These are phyloP conservation scores for Pygocentrus nattereri DNA, from an alignment of 2,797 vertebrate species.

Conservation along the genomic window DNA sequence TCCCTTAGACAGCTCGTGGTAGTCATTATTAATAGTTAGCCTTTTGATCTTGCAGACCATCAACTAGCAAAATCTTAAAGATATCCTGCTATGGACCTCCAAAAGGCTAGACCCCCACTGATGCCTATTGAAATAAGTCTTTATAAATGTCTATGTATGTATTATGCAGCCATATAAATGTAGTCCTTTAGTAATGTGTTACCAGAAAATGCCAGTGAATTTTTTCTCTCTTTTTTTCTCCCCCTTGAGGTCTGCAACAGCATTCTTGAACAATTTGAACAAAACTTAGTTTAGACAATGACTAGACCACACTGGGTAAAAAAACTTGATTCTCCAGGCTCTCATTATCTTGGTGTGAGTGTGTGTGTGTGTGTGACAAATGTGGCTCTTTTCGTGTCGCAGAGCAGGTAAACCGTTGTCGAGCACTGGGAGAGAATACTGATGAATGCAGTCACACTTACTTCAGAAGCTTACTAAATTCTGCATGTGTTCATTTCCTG, in stretches of 20 bases:
- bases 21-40: too few species aligned
- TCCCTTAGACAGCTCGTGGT: too few species aligned
- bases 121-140: too few species aligned
- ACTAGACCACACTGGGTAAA: conserved; percentile 54
- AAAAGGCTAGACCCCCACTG: too few species aligned
- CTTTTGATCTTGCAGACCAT: too few species aligned
- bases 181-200: not conserved
- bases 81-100: too few species aligned
- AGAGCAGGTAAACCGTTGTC: conserved; percentile 51
- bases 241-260: not conserved
- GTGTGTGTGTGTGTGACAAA: conserved; percentile 41
- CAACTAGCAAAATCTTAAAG: too few species aligned
- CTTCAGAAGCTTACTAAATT: conserved; percentile 48
- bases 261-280: conserved; percentile 29
- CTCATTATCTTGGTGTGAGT: conserved; percentile 45
- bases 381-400: conserved; percentile 38
- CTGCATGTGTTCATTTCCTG: conserved; percentile 16
- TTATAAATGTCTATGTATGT: too few species aligned
- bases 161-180: too few species aligned
- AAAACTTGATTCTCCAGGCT: conserved; percentile 42
- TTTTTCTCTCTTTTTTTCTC: not conserved
- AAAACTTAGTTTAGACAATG: conserved; percentile 44
- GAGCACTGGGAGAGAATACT: conserved; percentile 42
- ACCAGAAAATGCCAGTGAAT: not conserved
- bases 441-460: conserved; percentile 33